Conservation (phyloP, 1,140 invertebrate species). For the Oryzaephilus surinamensis region DNA sequence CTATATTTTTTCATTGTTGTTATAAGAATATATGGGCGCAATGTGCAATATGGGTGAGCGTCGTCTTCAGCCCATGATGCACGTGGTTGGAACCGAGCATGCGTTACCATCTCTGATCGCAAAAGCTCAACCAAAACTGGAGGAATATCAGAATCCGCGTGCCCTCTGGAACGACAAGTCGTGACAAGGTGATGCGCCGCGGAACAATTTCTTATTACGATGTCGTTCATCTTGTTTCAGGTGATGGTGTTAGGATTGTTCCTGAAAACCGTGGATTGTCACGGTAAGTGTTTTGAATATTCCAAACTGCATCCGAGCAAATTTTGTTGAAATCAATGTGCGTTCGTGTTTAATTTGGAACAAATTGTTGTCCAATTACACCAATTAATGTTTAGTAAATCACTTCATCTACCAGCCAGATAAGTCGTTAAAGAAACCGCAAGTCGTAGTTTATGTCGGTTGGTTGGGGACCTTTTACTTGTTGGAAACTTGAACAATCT, state of each 20-base stretch:
- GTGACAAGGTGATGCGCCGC: slow-evolving; percentile 21
- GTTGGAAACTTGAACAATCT: slow-evolving; percentile 26
- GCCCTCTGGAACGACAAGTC: slow-evolving; percentile 20
- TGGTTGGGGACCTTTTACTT: slow-evolving; percentile 7
- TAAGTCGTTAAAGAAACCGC: slow-evolving; percentile 19
- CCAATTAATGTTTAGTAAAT: slow-evolving; percentile 11
- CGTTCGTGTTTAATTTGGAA: not conserved
- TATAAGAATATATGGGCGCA: not conserved
- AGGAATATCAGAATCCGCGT: slow-evolving; percentile 22
- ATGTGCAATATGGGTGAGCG: not conserved
- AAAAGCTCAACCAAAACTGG: slow-evolving; percentile 9
- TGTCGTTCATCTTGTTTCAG: slow-evolving; percentile 16
- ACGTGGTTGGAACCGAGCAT: slow-evolving; percentile 20
- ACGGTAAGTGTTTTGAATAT: slow-evolving; percentile 17
- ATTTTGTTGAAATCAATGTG: no score
- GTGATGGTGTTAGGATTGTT: slow-evolving; percentile 11
- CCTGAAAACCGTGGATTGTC: slow-evolving; percentile 5
- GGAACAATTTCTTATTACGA: slow-evolving; percentile 17
- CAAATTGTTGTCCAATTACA: not conserved
- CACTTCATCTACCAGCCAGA: slow-evolving; percentile 21
- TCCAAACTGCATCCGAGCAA: no score
- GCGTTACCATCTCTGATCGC: no score
- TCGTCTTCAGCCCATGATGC: slow-evolving; percentile 8
- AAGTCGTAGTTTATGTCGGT: slow-evolving; percentile 8
- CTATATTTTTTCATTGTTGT: not conserved